Evolutionary conservation across 2,888 invertebrate genomes (phyloP).

Genomic region (Zaprionus bogoriensis): DNA sequence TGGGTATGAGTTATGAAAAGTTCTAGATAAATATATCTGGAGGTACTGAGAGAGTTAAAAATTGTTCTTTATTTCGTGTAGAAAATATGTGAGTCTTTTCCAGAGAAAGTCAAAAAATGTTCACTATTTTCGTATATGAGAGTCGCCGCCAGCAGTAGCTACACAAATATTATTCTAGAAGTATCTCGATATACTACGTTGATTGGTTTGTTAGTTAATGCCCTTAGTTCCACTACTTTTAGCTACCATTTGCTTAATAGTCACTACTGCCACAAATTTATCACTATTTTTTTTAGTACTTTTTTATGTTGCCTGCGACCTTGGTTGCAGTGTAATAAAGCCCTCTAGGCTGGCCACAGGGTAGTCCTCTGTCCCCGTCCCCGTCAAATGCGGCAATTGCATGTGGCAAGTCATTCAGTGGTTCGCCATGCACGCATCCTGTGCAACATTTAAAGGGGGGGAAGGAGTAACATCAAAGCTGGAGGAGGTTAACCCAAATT

Average conservation of each 20-base stretch:
- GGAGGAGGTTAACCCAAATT: constrained; percentile 42
- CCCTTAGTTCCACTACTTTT: not conserved
- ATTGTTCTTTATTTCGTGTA: too few species aligned
- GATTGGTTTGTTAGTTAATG: too few species aligned
- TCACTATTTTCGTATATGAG: too few species aligned
- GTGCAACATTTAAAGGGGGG: constrained; percentile 24
- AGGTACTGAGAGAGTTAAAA: too few species aligned
- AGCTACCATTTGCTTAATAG: not conserved
- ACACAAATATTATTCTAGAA: too few species aligned
- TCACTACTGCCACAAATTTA: not conserved
- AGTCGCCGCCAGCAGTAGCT: too few species aligned
- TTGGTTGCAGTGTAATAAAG: constrained; percentile 19
- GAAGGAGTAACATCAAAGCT: too few species aligned
- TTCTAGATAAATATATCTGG: too few species aligned
- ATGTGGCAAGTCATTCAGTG: constrained; percentile 46
- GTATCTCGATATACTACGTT: not conserved
- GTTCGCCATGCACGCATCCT: not conserved
- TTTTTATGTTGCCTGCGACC: constrained; percentile 10
- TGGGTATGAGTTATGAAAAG: too few species aligned
- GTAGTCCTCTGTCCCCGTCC: not conserved
- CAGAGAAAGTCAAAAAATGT: too few species aligned
- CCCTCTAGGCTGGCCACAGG: constrained; percentile 12
- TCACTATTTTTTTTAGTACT: not conserved
- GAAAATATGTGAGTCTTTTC: too few species aligned
- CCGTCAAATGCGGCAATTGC: constrained; percentile 59